Evolutionary conservation across 2,113 vertebrate species (phyloP).

Genomic region (Pantherophis guttatus): DNA sequence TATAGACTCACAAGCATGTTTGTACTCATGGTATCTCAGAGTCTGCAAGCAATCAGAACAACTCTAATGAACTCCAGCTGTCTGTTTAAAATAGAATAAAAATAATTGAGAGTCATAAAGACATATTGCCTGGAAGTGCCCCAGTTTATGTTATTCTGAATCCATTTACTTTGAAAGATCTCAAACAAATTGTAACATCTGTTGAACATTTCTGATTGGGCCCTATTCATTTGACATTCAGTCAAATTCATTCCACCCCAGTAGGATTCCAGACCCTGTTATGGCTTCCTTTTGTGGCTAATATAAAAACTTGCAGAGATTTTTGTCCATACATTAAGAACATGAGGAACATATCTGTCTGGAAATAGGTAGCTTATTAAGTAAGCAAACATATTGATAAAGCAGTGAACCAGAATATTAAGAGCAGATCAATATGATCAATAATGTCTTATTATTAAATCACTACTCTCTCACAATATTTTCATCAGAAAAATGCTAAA

Average conservation of each 20-base stretch:
- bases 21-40: not conserved
- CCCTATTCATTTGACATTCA: not conserved
- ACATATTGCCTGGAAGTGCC: not conserved
- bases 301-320: not conserved
- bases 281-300: not conserved
- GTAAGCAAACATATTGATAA: constrained; percentile 30
- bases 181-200: not conserved
- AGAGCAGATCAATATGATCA: constrained; percentile 10
- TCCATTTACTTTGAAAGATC: not conserved
- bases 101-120: not conserved
- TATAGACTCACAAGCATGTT: not conserved
- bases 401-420: constrained; percentile 17
- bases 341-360: constrained; percentile 3
- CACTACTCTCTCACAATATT: not conserved
- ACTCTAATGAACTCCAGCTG: not conserved
- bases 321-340: not conserved
- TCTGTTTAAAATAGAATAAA: not conserved
- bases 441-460: constrained; percentile 1
- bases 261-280: not conserved
- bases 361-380: constrained; percentile 9
- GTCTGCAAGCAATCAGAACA: not conserved
- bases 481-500: constrained; percentile 24
- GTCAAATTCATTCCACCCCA: not conserved
- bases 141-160: not conserved
- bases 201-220: not conserved